Evolutionary conservation across 2,888 invertebrate genomes (phyloP).

Genomic region (Caenorhabditis sp.): DNA sequence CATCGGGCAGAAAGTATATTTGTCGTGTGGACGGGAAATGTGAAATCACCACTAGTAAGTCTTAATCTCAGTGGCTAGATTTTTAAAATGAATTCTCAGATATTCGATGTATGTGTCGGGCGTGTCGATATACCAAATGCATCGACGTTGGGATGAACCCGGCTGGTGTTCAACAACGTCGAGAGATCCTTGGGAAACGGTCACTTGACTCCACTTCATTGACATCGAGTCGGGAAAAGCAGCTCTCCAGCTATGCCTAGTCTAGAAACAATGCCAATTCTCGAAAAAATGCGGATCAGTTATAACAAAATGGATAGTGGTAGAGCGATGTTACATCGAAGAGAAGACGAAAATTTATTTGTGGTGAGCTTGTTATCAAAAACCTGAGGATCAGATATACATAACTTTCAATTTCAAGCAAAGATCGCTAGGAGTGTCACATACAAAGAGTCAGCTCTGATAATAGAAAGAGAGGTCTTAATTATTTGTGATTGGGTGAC

Average conservation of each 20-base stretch:
- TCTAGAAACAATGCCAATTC: slow-evolving; percentile 22
- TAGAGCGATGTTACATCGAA: slow-evolving; percentile 26
- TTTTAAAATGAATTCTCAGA: slow-evolving; percentile 30
- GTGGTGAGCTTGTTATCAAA: not conserved
- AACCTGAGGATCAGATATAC: not conserved
- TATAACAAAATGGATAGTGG: slow-evolving; percentile 37
- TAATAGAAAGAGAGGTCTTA: slow-evolving; percentile 19
- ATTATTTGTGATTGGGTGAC: slow-evolving; percentile 35
- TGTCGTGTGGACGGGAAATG: slow-evolving; percentile 55
- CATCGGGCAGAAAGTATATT: slow-evolving; percentile 54
- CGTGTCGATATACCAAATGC: slow-evolving; percentile 58
- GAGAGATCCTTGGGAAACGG: slow-evolving; percentile 31
- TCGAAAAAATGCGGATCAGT: slow-evolving; percentile 22
- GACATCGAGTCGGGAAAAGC: not conserved
- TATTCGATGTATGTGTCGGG: slow-evolving; percentile 58
- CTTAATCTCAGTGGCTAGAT: too few species aligned
- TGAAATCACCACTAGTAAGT: slow-evolving; percentile 50
- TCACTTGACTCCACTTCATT: not conserved
- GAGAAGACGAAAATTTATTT: slow-evolving; percentile 31
- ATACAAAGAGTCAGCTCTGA: slow-evolving; percentile 21
- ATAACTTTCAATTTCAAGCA: not conserved
- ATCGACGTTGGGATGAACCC: slow-evolving; percentile 55
- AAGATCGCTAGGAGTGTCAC: slow-evolving; percentile 12
- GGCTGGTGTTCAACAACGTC: slow-evolving; percentile 30
- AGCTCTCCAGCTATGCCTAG: slow-evolving; percentile 3